Conservation (phyloP, 2,888 invertebrate genomes). For the Ypsolopha sequella region DNA sequence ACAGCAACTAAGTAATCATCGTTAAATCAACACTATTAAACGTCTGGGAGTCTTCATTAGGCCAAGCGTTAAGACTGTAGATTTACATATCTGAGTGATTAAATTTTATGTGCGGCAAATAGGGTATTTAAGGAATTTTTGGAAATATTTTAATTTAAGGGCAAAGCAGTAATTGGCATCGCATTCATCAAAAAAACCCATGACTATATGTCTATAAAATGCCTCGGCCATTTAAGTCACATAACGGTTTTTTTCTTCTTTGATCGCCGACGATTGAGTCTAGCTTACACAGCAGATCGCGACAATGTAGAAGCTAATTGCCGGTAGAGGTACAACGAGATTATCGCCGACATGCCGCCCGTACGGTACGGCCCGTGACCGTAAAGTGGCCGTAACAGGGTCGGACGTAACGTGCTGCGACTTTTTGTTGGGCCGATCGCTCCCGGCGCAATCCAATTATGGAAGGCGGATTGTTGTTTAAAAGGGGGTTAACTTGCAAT, state of each 20-base stretch:
- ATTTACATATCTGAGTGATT: not conserved
- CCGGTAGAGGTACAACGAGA: slow-evolving; percentile 44
- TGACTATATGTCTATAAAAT: no score
- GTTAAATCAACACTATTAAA: slow-evolving; percentile 36
- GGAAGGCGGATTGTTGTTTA: slow-evolving; percentile 26
- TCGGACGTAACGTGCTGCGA: not conserved
- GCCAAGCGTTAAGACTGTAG: not conserved
- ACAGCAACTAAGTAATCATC: slow-evolving; percentile 46
- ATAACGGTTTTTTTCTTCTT: not conserved
- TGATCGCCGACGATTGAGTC: slow-evolving; percentile 8
- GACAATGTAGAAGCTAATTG: slow-evolving; percentile 38
- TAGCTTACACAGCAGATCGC: slow-evolving; percentile 4
- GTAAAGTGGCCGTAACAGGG: slow-evolving; percentile 13
- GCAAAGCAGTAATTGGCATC: no score
- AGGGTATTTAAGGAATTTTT: not conserved
- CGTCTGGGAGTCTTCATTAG: slow-evolving; percentile 2
- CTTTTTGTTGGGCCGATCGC: slow-evolving; percentile 21
- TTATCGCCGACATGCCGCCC: slow-evolving; percentile 23
- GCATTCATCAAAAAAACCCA: no score
- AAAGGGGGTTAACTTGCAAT: slow-evolving; percentile 11
- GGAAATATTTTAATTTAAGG: no score
- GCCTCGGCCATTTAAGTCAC: no score
- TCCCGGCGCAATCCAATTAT: slow-evolving; percentile 42
- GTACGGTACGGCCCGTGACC: slow-evolving; percentile 4
- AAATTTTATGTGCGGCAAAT: not conserved